A percentile compares a stretch with the other conserved stretches of the same genome.
Conservation (phyloP, 2,113 vertebrate genomes). For the Hydrochoerus hydrochaeris region DNA sequence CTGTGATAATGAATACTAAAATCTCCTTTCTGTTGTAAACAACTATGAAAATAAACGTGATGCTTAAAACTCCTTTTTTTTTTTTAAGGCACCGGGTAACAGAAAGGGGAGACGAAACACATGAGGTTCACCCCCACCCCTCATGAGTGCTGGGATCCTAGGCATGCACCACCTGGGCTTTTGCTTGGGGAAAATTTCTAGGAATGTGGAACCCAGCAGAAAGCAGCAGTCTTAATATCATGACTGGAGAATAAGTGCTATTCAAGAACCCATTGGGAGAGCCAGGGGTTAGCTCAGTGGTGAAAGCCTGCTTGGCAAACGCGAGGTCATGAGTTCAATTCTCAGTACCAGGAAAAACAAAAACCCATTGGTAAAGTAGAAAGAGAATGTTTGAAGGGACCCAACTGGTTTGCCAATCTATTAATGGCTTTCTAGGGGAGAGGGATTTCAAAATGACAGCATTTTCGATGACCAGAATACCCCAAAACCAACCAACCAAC, state of each 20-base stretch:
- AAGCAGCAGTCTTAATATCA: neutral
- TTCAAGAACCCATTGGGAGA: neutral
- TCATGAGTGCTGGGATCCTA: too few species aligned
- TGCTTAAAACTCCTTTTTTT: neutral
- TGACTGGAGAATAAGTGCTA: too few species aligned
- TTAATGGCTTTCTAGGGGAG: neutral
- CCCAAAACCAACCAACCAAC: neutral
- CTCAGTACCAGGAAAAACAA: too few species aligned
- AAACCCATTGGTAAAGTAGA: neutral
- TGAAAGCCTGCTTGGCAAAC: too few species aligned
- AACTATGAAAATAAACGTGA: too few species aligned
- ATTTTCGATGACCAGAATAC: neutral
- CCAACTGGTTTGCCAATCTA: neutral
- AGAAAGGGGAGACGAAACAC: neutral
- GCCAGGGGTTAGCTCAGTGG: too few species aligned
- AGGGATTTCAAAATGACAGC: neutral
- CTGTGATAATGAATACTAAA: neutral
- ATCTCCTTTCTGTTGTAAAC: neutral
- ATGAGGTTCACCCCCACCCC: too few species aligned
- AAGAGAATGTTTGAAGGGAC: neutral
- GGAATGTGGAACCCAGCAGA: too few species aligned
- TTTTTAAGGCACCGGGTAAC: neutral
- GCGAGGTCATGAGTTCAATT: too few species aligned
- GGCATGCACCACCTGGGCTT: neutral
- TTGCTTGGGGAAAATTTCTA: neutral